Evolutionary conservation across 2,113 vertebrate genomes (phyloP), one percentile per base, ranked within the genome.

Genomic region (Hydrochoerus hydrochaeris): DNA sequence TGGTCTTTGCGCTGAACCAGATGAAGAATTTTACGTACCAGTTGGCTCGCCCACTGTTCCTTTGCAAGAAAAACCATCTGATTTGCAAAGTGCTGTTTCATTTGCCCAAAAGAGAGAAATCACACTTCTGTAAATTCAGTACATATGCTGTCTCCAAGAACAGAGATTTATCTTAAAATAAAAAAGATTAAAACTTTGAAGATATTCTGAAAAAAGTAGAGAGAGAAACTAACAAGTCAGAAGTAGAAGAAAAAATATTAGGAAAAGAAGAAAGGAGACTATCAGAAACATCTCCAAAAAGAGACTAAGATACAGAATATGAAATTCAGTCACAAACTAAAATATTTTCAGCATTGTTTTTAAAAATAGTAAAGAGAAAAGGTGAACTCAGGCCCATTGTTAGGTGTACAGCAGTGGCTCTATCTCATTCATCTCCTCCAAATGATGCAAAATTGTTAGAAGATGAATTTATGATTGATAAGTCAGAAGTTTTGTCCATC

Each of bases 391-490:
- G 97, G 92, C 85, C 92, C 81, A 5, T 97, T 90, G 92, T 96
- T 96, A 98, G 97, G 83, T 97, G 89, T 62, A 87, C 75, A n/a
- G 0, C 60, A 30, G 46, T 24, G 1, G 0, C n/a, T 83, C 52
- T 87, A 49, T 41, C 28, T 2, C 94, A 95, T 16, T 96, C 60
- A n/a, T 77, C 73, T 35, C 0, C 24, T 96, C 58, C 93, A 93
- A 97, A 92, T 88, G 30, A 90, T 75, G 20, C 26, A 62, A 90
- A 95, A 60, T 96, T 96, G 71, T 32, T 93, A 87, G 98, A 98
- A 92, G 90, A 97, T 78, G 98, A 99, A 87, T 99, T 99, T 98
- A 87, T 98, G 88, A 98, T 99, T 95, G 98, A 98, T 60, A 98
- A 98, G 46, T 98, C 96, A 85, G 5, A 93, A 96, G 1, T 88